Base-by-base conservation (phyloP, 23 tunicate genomes). In the Diplosoma virens region DNA sequence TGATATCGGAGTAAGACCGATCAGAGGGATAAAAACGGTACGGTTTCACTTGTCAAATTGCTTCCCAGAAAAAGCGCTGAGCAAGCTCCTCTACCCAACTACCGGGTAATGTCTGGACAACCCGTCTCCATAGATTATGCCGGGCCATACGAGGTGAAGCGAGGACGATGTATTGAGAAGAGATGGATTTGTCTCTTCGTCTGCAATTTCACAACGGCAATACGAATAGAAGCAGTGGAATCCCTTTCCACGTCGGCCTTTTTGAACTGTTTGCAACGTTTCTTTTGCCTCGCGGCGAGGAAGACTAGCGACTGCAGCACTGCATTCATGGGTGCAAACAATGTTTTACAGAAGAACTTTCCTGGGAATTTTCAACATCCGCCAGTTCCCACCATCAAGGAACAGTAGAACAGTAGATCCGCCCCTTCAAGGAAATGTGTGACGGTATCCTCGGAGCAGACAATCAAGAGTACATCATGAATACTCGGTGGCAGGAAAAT, bases 131-230 rank as follows among this genome's bases (percentile, higher is more conserved):
- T 61, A 34, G 35, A 61, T 29, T 61, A 61, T n/a, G 35, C 69
- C 6, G 69, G 35, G 6, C 69, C 69, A 9, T 61, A 5, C n/a
- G 35, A 61, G 30, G 35, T 61, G n/a, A 61, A 61, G 69, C 34
- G 69, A 61, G 69, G 69, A 5, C 17, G 69, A 27, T 5, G 35
- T n/a, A 29, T 4, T 4, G 35, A 61, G 35, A 61, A 61, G n/a
- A 3, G 69, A 9, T 61, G 69, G 69, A 29, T 29, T 26, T 28
- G 69, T 61, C 11, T 61, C 11, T 29, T 61, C n/a, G 34, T 29
- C 6, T 61, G 69, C 35, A 61, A 29, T 29, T 34, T 25, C 24
- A 55, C 63, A 20, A 11, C 63, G 4, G 63, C 63, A 4, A 20
- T 55, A 22, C 21, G 63, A 16, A 16, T 55, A 16, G 63, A 55